Evolutionary conservation across 2,797 vertebrate genomes (phyloP), one percentile per base, ranked within the genome.

Genomic region (Pseudochromis fuscus): DNA sequence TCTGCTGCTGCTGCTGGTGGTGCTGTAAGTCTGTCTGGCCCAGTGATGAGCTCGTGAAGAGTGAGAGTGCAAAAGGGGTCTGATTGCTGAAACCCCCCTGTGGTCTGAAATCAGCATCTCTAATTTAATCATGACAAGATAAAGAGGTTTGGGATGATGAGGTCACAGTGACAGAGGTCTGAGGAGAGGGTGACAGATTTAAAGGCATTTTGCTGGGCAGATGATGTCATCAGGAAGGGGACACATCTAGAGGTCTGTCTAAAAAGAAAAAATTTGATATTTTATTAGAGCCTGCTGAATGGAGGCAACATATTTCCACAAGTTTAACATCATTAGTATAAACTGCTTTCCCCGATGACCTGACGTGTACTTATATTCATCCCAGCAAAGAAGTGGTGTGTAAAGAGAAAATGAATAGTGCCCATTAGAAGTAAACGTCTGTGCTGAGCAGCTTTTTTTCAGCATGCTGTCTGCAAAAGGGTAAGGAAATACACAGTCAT

Each of bases 61-160:
- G 27, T 65, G 62, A 72, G 27, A 57, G 35, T 18, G 44, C 66
- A 60, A n/a, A n/a, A 72, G 62, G 38, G 13, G 24, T n/a, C 46
- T 79, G 80, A 84, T 83, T 69, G 57, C 35, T 45, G 49, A 77
- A 69, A 21, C 53, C 25, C 24, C 40, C 59, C 33, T 50, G 38
- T 50, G 58, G 48, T 51, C 67, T 72, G 24, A 86, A 84, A 80
- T 81, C 71, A 83, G 71, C 63, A 77, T 79, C 40, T 64, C 42
- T 67, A 69, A 86, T 84, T 65, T 52, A 77, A 84, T 77, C 68
- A 82, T 15, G 68, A 70, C 33, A 57, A 60, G 59, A 79, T 71
- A 11, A 82, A 74, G 19, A 27, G 27, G 21, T 45, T 25, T 60
- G 45, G 19, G 51, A 27, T 64, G 58, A 51, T 69, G 71, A 78